phyloP scores from a whole-genome alignment of 2,888 invertebrate genomes.

The Arenicola marina region DNA sequence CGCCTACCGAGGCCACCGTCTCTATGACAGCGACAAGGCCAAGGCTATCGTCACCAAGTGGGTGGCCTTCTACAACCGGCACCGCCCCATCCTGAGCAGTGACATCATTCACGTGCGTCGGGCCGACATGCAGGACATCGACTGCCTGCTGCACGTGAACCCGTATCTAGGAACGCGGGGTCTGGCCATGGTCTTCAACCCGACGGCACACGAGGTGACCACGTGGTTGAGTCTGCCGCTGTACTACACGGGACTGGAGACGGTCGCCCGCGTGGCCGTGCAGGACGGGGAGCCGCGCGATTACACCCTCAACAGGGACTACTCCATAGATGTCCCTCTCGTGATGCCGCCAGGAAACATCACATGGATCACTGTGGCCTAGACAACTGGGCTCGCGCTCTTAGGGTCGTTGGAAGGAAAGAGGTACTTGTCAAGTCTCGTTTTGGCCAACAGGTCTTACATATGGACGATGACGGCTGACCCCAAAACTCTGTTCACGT shows the following conservation, averaged over 20 bases:
- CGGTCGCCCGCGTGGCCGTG: conserved; percentile 19
- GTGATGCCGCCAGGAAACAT: conserved; percentile 20
- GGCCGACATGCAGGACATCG: conserved; percentile 34
- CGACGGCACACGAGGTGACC: conserved; percentile 17
- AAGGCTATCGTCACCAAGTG: conserved; percentile 29
- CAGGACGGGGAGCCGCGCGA: conserved; percentile 2
- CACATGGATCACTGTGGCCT: too few species aligned
- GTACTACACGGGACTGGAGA: conserved; percentile 33
- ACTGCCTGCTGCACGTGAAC: conserved; percentile 34
- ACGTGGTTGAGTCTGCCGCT: conserved; percentile 27
- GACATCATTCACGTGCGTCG: conserved; percentile 34
- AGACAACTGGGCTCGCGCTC: too few species aligned
- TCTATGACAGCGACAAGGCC: conserved; percentile 30
- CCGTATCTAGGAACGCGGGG: conserved; percentile 25
- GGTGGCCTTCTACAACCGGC: conserved; percentile 35
- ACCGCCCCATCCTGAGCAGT: conserved; percentile 32
- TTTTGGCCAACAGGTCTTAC: too few species aligned
- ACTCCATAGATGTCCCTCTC: conserved; percentile 20
- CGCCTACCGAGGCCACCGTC: conserved; percentile 32
- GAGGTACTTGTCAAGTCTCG: too few species aligned
- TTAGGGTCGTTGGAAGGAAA: too few species aligned
- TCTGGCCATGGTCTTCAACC: conserved; percentile 36
- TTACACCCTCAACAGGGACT: conserved; percentile 23
- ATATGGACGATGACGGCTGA: too few species aligned
- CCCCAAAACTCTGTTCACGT: too few species aligned